Conservation (phyloP, 2,113 vertebrate genomes). For the Mirounga angustirostris region DNA sequence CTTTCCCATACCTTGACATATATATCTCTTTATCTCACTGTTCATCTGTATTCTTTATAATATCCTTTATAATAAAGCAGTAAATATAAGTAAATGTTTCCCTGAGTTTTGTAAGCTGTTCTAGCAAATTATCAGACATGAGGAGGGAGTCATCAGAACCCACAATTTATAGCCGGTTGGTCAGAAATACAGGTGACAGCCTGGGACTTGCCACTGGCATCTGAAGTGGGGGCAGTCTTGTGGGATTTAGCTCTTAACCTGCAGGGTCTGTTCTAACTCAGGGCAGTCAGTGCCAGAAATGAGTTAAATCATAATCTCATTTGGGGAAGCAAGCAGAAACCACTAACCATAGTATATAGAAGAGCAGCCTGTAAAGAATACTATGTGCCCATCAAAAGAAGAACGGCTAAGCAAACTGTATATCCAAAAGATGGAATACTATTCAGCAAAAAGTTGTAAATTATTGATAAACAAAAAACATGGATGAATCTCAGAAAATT, state of each 20-base stretch:
- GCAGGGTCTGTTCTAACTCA: not conserved
- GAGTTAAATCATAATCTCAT: conserved; percentile 1
- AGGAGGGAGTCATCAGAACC: not conserved
- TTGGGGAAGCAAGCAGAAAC: not conserved
- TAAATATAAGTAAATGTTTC: conserved; percentile 16
- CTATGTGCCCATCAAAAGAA: not conserved
- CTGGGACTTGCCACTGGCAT: not conserved
- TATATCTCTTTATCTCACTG: not conserved
- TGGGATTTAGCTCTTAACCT: not conserved
- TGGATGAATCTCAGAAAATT: not conserved
- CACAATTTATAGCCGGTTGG: not conserved
- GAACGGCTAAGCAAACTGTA: not conserved
- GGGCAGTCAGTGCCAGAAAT: not conserved
- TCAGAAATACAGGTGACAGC: not conserved
- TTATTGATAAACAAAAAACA: not conserved
- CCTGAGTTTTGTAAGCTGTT: not conserved
- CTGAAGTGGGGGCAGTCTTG: not conserved
- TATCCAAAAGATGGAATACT: not conserved
- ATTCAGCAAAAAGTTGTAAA: conserved; percentile 17
- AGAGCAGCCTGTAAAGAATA: not conserved
- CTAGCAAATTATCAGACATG: not conserved
- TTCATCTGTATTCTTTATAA: not conserved
- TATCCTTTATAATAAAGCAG: not conserved
- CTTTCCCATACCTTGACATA: not conserved
- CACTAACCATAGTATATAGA: not conserved